These are phyloP conservation scores for Drosophila truncata DNA, from an alignment of 1,140 invertebrate genomes.

Conservation along the genomic window DNA sequence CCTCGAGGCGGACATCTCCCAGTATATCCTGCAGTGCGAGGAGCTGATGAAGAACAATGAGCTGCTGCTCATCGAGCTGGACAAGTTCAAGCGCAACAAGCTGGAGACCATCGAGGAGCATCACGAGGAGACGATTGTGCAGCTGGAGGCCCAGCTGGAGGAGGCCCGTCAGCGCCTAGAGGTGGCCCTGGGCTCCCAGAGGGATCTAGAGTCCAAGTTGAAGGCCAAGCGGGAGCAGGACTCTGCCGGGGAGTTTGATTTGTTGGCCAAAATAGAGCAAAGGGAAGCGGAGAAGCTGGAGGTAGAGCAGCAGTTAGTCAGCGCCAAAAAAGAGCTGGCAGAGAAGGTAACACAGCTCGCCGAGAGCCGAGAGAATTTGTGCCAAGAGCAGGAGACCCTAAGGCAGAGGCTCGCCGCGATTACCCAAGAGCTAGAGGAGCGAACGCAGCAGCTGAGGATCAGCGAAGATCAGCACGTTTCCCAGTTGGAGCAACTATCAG, in stretches of 20 bases:
- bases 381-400: not conserved
- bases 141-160: constrained; percentile 88
- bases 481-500: constrained; percentile 13
- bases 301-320: constrained; percentile 10
- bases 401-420: constrained; percentile 19
- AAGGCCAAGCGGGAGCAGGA: not conserved
- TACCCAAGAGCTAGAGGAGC: constrained; percentile 55
- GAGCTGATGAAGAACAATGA: constrained; percentile 90
- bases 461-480: constrained; percentile 6
- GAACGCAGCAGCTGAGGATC: not conserved
- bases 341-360: not conserved
- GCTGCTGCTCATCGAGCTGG: constrained; percentile 88
- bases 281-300: constrained; percentile 2
- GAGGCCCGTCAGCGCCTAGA: constrained; percentile 86
- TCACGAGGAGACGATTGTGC: constrained; percentile 88
- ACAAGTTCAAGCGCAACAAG: constrained; percentile 87
- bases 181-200: constrained; percentile 69
- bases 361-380: not conserved
- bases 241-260: not conserved
- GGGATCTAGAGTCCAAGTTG: constrained; percentile 24
- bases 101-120: constrained; percentile 89
- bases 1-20: constrained; percentile 87
- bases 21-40: constrained; percentile 88
- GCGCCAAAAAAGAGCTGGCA: not conserved
- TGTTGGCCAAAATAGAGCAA: constrained; percentile 8